These are phyloP conservation scores for Ptyas mucosa DNA, from an alignment of 2,113 vertebrate species.

Conservation along the genomic window DNA sequence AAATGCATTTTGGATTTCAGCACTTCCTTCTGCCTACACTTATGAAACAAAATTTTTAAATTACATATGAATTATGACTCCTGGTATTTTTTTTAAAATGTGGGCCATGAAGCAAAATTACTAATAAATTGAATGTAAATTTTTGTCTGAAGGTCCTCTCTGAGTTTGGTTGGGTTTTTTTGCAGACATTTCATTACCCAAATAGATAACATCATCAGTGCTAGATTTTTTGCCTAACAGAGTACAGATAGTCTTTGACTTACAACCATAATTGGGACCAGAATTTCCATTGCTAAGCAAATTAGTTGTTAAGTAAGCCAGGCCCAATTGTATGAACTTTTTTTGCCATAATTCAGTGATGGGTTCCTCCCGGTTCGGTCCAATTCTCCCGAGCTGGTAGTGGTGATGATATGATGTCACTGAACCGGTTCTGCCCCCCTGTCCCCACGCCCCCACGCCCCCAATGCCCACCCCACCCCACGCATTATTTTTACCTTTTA, in stretches of 20 bases:
- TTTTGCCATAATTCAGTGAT: too few species aligned
- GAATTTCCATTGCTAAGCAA: neutral
- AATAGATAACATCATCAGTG: neutral
- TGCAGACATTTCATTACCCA: neutral
- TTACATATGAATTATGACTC: neutral
- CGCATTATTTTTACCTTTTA: too few species aligned
- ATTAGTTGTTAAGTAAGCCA: neutral
- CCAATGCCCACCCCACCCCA: too few species aligned
- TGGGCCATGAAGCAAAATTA: slow-evolving; percentile 20
- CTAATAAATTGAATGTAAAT: slow-evolving; percentile 30
- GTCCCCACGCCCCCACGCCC: too few species aligned
- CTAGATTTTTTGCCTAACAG: neutral
- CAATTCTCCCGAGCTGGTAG: too few species aligned
- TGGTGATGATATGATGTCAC: too few species aligned
- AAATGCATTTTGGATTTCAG: neutral
- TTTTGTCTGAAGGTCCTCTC: slow-evolving; percentile 1
- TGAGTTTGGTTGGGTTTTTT: neutral
- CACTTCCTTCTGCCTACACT: neutral
- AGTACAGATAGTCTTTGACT: neutral
- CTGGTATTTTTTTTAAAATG: neutral
- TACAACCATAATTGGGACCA: neutral
- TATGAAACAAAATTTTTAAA: neutral
- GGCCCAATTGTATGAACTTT: neutral
- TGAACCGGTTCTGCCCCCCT: too few species aligned
- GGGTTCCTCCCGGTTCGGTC: too few species aligned